Percentiles rank a stretch among this genome's conserved stretches.
phyloP scores from a whole-genome alignment of 1,140 invertebrate genomes.

The Trypoxylus dichotomus region DNA sequence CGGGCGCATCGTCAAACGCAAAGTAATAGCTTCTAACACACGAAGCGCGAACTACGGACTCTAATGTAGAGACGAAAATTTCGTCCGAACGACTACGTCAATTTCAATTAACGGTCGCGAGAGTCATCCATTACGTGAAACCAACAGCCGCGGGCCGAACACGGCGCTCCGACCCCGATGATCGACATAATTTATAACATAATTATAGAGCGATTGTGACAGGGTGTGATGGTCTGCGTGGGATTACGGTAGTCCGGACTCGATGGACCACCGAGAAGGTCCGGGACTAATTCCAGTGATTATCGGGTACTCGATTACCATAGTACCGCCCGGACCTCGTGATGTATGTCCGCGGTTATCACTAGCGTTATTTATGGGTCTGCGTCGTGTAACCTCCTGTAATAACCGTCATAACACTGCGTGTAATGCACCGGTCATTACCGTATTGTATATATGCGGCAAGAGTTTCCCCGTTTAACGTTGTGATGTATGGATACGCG shows the following conservation, averaged over 20 bases:
- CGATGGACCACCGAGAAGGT: constrained; percentile 48
- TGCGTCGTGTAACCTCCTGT: constrained; percentile 28
- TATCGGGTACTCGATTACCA: constrained; percentile 47
- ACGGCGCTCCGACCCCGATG: constrained; percentile 41
- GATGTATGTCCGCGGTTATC: constrained; percentile 40
- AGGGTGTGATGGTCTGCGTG: constrained; percentile 49
- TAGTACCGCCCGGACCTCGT: constrained; percentile 35
- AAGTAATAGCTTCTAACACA: constrained; percentile 16
- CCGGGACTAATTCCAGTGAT: constrained; percentile 52
- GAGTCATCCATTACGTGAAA: constrained; percentile 41
- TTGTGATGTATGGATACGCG: neutral
- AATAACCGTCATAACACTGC: constrained; percentile 35
- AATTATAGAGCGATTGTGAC: constrained; percentile 51
- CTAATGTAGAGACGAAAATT: constrained; percentile 5
- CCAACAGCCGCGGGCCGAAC: constrained; percentile 43
- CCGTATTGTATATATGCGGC: neutral
- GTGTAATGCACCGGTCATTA: constrained; percentile 36
- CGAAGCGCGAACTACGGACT: constrained; percentile 4
- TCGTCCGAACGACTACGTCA: constrained; percentile 36
- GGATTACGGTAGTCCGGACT: constrained; percentile 45
- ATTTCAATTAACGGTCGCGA: constrained; percentile 49
- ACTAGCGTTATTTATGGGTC: constrained; percentile 32
- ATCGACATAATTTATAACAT: constrained; percentile 51
- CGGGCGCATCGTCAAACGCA: neutral
- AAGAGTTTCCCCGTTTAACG: neutral